A percentile compares a stretch with the other conserved stretches of the same genome.
phyloP scores from a whole-genome alignment of 2,113 vertebrate genomes.

The Octodon degus region DNA sequence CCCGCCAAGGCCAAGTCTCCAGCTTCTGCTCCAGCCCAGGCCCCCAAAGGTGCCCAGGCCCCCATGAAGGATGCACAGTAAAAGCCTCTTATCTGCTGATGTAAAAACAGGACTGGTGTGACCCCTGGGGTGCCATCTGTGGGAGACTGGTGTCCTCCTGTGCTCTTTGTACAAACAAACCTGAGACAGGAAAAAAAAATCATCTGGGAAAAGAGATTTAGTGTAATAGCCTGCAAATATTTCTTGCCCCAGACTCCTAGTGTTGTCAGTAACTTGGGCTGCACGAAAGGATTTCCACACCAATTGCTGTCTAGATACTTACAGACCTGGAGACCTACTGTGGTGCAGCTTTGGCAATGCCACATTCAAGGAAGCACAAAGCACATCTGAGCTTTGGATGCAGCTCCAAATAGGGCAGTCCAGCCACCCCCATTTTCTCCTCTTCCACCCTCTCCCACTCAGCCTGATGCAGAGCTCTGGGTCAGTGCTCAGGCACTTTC shows the following conservation, averaged over 20 bases:
- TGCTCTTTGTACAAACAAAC: no score
- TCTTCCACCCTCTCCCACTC: background rate
- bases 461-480: background rate
- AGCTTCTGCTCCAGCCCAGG: no score
- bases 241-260: background rate
- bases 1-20: no score
- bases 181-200: background rate
- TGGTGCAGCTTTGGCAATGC: background rate
- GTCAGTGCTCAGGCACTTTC: background rate
- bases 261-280: background rate
- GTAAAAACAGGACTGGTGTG: no score
- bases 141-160: no score
- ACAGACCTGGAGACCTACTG: background rate
- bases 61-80: no score
- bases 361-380: background rate
- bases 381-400: background rate
- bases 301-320: background rate
- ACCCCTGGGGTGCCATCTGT: no score
- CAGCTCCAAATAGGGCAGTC: background rate
- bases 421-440: background rate
- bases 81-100: no score
- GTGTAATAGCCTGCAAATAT: background rate
- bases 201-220: background rate
- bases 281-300: background rate
- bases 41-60: no score